phyloP scores from a whole-genome alignment of 1,140 invertebrate species.

The Drosophila yakuba region DNA sequence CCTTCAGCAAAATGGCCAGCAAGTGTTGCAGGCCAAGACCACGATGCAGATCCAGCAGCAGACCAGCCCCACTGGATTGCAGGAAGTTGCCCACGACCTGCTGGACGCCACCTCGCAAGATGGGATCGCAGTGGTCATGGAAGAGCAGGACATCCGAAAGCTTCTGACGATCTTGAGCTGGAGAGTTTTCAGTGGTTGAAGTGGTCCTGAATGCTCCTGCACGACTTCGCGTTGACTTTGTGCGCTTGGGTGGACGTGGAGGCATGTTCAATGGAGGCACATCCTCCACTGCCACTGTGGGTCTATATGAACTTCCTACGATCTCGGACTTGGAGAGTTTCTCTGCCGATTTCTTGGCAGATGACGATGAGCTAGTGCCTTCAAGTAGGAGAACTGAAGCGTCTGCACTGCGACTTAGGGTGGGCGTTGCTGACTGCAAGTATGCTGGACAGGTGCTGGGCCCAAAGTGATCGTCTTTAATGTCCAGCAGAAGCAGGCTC shows the following conservation, averaged over 20 bases:
- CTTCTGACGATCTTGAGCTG: slow-evolving; percentile 74
- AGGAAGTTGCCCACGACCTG: slow-evolving; percentile 88
- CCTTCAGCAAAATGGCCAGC: slow-evolving; percentile 79
- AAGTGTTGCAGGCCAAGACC: slow-evolving; percentile 85
- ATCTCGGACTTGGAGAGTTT: slow-evolving; percentile 76
- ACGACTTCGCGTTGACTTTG: slow-evolving; percentile 68
- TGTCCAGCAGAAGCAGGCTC: slow-evolving; percentile 66
- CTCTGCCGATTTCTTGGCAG: slow-evolving; percentile 3
- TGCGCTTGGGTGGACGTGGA: slow-evolving; percentile 75
- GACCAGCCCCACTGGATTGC: slow-evolving; percentile 60
- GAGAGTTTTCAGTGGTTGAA: background rate
- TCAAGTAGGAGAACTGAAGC: slow-evolving; percentile 50
- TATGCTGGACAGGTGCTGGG: slow-evolving; percentile 69
- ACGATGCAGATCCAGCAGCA: slow-evolving; percentile 69
- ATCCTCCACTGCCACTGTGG: slow-evolving; percentile 66
- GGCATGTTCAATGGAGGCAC: slow-evolving; percentile 60
- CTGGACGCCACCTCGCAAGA: slow-evolving; percentile 90
- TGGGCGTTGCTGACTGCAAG: slow-evolving; percentile 46
- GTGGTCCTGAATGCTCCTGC: background rate
- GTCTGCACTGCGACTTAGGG: slow-evolving; percentile 75
- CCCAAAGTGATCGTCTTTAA: slow-evolving; percentile 84
- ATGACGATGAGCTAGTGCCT: slow-evolving; percentile 8
- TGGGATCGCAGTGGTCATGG: slow-evolving; percentile 90
- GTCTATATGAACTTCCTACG: slow-evolving; percentile 51
- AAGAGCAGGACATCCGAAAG: slow-evolving; percentile 90